phyloP scores from a whole-genome alignment of 2,888 invertebrate species.

The Limnephilus rhombicus region DNA sequence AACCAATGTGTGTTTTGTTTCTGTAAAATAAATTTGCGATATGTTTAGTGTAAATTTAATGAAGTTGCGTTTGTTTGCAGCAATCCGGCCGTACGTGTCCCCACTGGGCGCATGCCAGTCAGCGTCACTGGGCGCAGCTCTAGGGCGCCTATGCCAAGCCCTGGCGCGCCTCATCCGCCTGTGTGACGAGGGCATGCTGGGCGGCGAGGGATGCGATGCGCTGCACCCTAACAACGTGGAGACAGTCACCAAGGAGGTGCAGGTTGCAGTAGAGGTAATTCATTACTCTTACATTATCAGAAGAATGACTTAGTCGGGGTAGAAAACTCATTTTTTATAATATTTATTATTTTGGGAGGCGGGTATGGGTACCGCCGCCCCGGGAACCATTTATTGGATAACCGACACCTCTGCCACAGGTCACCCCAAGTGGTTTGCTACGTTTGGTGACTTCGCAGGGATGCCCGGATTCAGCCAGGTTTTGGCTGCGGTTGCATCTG shows the following conservation, averaged over 20 bases:
- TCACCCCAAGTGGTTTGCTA: too few species aligned
- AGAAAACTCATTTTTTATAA: too few species aligned
- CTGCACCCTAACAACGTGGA: conserved; percentile 72
- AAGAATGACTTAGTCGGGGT: too few species aligned
- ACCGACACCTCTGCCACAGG: too few species aligned
- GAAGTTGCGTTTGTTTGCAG: conserved; percentile 68
- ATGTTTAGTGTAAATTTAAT: not conserved
- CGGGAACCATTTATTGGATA: too few species aligned
- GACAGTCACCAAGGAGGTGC: conserved; percentile 71
- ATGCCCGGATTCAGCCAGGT: too few species aligned
- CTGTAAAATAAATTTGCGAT: too few species aligned
- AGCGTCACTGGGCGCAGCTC: conserved; percentile 86
- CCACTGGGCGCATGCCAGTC: conserved; percentile 71
- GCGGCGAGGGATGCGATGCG: conserved; percentile 82
- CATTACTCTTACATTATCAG: not conserved
- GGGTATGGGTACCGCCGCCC: too few species aligned
- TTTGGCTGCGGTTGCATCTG: too few species aligned
- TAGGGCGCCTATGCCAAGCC: conserved; percentile 91
- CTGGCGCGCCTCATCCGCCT: conserved; percentile 91
- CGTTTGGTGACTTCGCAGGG: too few species aligned
- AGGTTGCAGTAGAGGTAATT: conserved; percentile 68
- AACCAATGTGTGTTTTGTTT: too few species aligned
- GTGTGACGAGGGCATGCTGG: conserved; percentile 92
- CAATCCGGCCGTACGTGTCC: conserved; percentile 74
- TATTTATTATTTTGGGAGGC: too few species aligned